Evolutionary conservation across 2,888 invertebrate genomes (phyloP).

Genomic region (Silvanus unidentatus): DNA sequence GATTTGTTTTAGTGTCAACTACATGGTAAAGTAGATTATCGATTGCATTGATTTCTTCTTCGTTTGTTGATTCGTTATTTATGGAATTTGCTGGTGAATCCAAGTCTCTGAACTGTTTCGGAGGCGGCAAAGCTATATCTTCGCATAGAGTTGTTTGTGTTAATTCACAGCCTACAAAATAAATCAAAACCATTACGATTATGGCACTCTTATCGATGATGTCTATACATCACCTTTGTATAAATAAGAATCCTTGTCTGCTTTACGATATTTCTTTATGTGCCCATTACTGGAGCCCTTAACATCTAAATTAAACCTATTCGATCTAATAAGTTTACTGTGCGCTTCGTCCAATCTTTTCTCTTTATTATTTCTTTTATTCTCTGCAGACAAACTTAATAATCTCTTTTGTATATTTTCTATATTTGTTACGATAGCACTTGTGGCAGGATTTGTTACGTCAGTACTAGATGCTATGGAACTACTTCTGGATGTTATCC

Average conservation of each 20-base stretch:
- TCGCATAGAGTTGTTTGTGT: conserved; percentile 32
- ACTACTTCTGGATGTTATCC: conserved; percentile 75
- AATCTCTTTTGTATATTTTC: conserved; percentile 29
- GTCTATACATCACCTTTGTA: conserved; percentile 25
- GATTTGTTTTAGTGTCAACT: conserved; percentile 57
- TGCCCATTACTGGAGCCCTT: conserved; percentile 23
- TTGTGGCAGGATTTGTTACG: conserved; percentile 26
- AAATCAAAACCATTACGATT: no score
- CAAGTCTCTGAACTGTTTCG: conserved; percentile 77
- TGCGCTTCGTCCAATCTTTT: conserved; percentile 17
- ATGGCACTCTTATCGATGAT: no score
- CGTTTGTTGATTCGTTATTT: conserved; percentile 32
- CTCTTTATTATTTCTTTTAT: conserved; percentile 23
- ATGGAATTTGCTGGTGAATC: conserved; percentile 55
- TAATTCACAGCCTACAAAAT: conserved; percentile 34
- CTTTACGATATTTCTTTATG: conserved; percentile 19
- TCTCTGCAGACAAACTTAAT: conserved; percentile 23
- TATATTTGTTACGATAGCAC: conserved; percentile 24
- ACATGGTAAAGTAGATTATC: conserved; percentile 78
- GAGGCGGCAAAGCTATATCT: conserved; percentile 58
- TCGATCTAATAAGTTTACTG: conserved; percentile 19
- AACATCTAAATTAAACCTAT: conserved; percentile 25
- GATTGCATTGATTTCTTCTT: conserved; percentile 43
- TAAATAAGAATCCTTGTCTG: conserved; percentile 21
- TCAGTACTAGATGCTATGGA: conserved; percentile 52